Percentiles rank a stretch among this genome's conserved stretches.
Conservation (phyloP, 2,113 vertebrate species). For the Vimba vimba region DNA sequence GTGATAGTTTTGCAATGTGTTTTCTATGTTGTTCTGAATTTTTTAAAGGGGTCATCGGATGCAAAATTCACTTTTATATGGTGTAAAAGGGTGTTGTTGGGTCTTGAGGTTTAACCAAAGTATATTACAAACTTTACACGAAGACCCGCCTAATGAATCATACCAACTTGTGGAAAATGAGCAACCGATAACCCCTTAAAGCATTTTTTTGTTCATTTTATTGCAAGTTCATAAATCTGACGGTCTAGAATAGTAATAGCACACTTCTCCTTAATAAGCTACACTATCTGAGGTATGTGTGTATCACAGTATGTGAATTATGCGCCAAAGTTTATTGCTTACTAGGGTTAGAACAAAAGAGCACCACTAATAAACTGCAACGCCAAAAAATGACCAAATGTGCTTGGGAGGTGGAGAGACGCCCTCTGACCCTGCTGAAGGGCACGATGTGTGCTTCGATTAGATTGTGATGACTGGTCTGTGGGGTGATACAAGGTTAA, state of each 20-base stretch:
- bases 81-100: too few relatives aligned
- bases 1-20: neutral
- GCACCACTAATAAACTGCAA: neutral
- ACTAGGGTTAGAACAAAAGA: neutral
- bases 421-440: constrained; percentile 35
- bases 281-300: neutral
- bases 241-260: neutral
- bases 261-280: neutral
- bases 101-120: too few relatives aligned
- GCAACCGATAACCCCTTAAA: too few relatives aligned
- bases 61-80: too few relatives aligned
- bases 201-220: neutral
- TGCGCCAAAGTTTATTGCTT: neutral
- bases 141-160: too few relatives aligned
- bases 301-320: neutral
- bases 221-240: neutral
- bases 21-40: neutral
- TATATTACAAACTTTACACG: too few relatives aligned
- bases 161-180: too few relatives aligned
- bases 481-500: constrained; percentile 6
- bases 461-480: constrained; percentile 45
- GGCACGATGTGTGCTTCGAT: constrained; percentile 13
- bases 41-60: neutral
- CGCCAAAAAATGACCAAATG: neutral
- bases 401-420: neutral